Base-by-base conservation (phyloP, 2,797 vertebrate genomes). In the Siniperca obscura region DNA sequence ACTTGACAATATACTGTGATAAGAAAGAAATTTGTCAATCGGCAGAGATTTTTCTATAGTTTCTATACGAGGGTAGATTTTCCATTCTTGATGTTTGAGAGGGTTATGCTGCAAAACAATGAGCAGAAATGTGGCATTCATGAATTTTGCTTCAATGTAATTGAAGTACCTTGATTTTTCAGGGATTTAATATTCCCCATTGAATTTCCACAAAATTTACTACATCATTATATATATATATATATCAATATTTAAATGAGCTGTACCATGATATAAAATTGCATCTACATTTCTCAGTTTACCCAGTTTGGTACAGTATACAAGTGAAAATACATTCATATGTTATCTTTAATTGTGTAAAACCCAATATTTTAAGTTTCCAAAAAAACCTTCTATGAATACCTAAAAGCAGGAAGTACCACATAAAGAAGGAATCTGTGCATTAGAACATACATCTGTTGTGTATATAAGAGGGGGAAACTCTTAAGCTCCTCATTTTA, bases 401-500 rank as follows among this genome's bases (percentile, higher is more conserved):
- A 19, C 44, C n/a, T 48, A 52, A 67, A 60, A 40, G 21, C 5
- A 55, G 14, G 44, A 34, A 38, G 40, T n/a, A 17, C 2, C 16
- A 65, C 5, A 13, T 19, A 44, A 19, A 64, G 46, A 17, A 40
- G 14, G n/a, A 46, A 48, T 70, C 5, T 70, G 38, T 53, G 44
- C n/a, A 65, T 44, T 25, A 56, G n/a, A 30, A 30, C 30, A 30
- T 30, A 30, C 30, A 30, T 30, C 30, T 30, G 30, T 30, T 65
- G 36, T 48, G 17, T 44, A 3, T 57, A 7, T 40, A 62, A 60
- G 9, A 11, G 5, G 19, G 7, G 9, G 1, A 70, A 69, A 71
- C 48, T 48, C 61, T 76, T 48, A 69, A 53, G 25, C 25, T 44
- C 30, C 38, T 62, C 13, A 66, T 74, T 67, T 52, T 27, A 76